Percentiles rank a stretch among this genome's conserved stretches.
These are phyloP conservation scores for Bujurquina vittata DNA, from an alignment of 2,113 vertebrate species.

Conservation along the genomic window DNA sequence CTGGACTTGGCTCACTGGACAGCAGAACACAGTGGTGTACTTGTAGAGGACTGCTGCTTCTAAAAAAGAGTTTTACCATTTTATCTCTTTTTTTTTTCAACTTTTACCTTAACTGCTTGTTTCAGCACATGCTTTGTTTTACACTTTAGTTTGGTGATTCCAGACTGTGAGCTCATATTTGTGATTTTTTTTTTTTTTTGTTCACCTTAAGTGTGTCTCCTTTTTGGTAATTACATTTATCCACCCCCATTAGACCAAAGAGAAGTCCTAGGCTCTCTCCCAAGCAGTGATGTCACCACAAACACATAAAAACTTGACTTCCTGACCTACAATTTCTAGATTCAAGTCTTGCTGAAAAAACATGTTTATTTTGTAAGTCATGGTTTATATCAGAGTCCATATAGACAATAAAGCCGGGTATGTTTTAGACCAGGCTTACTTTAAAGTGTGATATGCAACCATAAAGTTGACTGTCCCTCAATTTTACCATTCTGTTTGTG, in stretches of 20 bases:
- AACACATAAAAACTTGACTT: not conserved
- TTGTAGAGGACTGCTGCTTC: too few relatives aligned
- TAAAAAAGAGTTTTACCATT: not conserved
- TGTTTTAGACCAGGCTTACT: too few relatives aligned
- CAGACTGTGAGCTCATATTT: not conserved
- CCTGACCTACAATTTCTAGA: not conserved
- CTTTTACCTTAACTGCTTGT: too few relatives aligned
- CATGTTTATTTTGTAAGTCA: too few relatives aligned
- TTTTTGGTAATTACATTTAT: not conserved
- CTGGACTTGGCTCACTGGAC: not conserved
- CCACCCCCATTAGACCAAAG: too few relatives aligned
- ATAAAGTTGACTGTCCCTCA: too few relatives aligned
- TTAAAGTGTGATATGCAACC: too few relatives aligned
- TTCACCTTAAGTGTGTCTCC: not conserved
- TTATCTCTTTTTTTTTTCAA: not conserved
- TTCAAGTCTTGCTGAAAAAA: too few relatives aligned
- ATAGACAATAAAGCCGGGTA: too few relatives aligned
- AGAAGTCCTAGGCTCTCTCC: too few relatives aligned
- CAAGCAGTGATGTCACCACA: too few relatives aligned
- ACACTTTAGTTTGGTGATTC: not conserved
- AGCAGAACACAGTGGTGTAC: not conserved
- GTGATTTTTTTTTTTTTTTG: not conserved
- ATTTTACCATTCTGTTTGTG: not conserved
- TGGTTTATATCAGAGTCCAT: too few relatives aligned
- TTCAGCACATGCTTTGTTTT: not conserved